Evolutionary conservation across 2,113 vertebrate species (phyloP).

Genomic region (Trochalopteron elliotii): DNA sequence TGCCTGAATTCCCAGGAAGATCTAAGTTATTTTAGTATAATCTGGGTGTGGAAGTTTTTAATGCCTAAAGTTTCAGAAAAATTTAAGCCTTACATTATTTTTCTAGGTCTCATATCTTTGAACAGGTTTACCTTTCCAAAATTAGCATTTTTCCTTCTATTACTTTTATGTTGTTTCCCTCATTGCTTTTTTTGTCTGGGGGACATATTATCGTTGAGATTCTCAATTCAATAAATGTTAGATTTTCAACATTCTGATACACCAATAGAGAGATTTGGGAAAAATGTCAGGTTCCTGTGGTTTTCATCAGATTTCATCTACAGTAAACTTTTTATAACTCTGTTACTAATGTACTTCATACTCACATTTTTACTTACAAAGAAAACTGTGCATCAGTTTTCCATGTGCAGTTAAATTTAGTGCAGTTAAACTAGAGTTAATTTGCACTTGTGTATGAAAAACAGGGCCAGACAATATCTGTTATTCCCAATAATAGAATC

Average conservation of each 20-base stretch:
- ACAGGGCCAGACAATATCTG: not conserved
- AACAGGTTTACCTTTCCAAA: not conserved
- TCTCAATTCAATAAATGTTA: not conserved
- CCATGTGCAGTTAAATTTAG: not conserved
- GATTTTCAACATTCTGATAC: not conserved
- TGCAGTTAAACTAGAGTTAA: not conserved
- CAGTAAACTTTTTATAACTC: not conserved
- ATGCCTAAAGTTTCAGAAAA: not conserved
- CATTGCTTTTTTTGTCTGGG: not conserved
- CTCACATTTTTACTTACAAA: not conserved
- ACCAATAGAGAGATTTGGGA: not conserved
- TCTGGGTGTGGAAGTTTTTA: not conserved
- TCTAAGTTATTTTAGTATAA: not conserved
- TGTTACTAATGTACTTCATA: not conserved
- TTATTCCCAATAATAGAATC: not conserved
- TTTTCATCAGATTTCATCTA: not conserved
- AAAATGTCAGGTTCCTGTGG: not conserved
- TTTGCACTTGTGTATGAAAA: not conserved
- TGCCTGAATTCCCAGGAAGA: not conserved
- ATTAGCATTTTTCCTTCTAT: not conserved
- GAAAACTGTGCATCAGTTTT: not conserved
- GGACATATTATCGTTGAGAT: not conserved
- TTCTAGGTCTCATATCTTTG: not conserved
- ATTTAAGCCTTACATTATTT: not conserved
- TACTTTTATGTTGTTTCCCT: not conserved